Evolutionary conservation across 2,797 vertebrate genomes (phyloP), one percentile per base, ranked within the genome.

Genomic region (Mustela erminea): DNA sequence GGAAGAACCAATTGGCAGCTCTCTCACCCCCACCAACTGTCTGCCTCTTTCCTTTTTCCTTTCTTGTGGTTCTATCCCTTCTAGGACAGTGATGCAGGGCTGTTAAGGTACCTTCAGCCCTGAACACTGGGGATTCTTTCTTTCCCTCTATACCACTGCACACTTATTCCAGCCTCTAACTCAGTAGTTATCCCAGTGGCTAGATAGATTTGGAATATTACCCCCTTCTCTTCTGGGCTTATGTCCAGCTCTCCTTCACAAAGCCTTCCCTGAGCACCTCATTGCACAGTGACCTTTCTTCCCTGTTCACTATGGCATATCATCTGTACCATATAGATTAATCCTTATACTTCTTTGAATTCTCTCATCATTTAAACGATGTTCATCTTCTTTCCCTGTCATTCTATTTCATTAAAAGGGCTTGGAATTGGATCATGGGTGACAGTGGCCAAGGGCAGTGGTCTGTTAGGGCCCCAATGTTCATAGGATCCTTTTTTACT

Each of bases 271-370:
- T 49, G 38, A 87, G 20, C 1, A 77, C 7, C 7, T 93, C 64
- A 74, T 49, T 77, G 52, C 35, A 93, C 27, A 54, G 23, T 70
- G 64, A 56, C 25, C n/a, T 52, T 21, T 96, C 62, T 84, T 90
- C 49, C 38, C 43, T 64, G 23, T 74, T 49, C 43, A 25, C 35
- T 60, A 60, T 54, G 66, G 11, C 9, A 70, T 81, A 84, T n/a
- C 13, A 49, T 9, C 64, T 82, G 15, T 85, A 72, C 35, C 32
- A 74, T 23, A 87, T 43, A 96, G 23, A 78, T 74, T 8, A 90
- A 96, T 80, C 49, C 21, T 92, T 89, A 92, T 18, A 90, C 6
- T 87, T 15, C 58, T 92, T 91, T 95, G 46, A 77, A 94, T 95
- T 92, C 41, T 95, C n/a, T 91, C 46, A 86, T 21, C n/a, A 93